phyloP scores from a whole-genome alignment of 2,113 vertebrate genomes.

The Cheilinus undulatus region DNA sequence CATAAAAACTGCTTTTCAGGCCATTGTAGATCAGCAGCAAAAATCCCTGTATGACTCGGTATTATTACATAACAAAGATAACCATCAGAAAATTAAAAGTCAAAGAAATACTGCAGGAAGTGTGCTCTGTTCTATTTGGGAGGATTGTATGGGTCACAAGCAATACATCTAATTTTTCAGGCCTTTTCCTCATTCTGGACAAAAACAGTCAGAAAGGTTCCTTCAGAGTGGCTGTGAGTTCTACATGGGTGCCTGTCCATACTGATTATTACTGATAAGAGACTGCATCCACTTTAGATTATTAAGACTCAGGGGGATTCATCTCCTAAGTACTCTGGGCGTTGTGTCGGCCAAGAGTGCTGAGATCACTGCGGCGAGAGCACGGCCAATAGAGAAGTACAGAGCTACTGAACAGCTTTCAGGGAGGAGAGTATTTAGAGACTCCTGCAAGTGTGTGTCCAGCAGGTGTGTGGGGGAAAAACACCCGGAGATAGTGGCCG shows the following conservation, averaged over 20 bases:
- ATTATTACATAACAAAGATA: constrained; percentile 24
- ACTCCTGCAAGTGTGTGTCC: not conserved
- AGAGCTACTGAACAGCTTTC: not conserved
- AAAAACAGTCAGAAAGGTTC: not conserved
- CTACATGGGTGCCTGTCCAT: not conserved
- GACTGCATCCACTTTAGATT: constrained; percentile 23
- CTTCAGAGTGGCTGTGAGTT: not conserved
- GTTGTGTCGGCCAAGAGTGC: constrained; percentile 18
- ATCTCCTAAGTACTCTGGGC: not conserved
- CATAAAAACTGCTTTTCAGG: not conserved
- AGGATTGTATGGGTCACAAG: too few relatives aligned
- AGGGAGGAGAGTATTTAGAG: constrained; percentile 3
- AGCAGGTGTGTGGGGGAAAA: not conserved
- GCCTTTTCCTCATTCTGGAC: not conserved
- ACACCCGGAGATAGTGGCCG: constrained; percentile 7
- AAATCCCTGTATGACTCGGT: not conserved
- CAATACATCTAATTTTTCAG: too few relatives aligned
- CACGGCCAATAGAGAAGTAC: not conserved
- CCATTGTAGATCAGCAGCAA: constrained; percentile 12
- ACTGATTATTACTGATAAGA: constrained; percentile 8
- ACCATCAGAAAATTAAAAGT: constrained; percentile 34
- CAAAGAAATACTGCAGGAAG: constrained; percentile 34
- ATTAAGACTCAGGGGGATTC: constrained; percentile 12
- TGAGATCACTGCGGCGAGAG: constrained; percentile 21
- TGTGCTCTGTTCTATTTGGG: constrained; percentile 13